Conservation (phyloP, 2,113 vertebrate genomes). For the Mus musculus region DNA sequence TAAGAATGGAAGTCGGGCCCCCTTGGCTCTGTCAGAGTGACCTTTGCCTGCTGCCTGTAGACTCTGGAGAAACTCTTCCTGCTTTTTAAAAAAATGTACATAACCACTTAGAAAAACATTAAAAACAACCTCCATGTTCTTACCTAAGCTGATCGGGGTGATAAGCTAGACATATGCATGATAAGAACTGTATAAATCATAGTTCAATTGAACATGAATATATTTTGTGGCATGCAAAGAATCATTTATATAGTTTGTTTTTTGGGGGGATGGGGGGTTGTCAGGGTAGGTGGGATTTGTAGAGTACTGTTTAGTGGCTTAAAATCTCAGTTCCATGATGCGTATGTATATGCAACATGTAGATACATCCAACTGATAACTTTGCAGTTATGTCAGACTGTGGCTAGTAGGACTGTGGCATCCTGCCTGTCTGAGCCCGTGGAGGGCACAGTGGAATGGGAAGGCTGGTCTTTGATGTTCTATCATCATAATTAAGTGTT, state of each 20-base stretch:
- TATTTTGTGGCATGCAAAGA: background rate
- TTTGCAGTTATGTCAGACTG: background rate
- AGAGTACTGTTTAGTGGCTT: background rate
- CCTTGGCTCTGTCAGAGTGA: background rate
- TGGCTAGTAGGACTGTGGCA: background rate
- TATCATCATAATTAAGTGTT: background rate
- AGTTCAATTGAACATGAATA: background rate
- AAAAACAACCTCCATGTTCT: background rate
- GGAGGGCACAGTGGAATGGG: rapidly evolving
- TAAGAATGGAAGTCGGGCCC: background rate
- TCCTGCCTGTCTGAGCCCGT: rapidly evolving
- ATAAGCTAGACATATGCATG: background rate
- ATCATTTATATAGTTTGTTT: background rate
- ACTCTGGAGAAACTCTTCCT: background rate
- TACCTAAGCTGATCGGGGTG: background rate
- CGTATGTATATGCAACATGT: rapidly evolving
- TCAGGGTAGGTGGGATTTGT: background rate
- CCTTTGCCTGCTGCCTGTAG: background rate
- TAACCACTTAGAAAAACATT: constrained; percentile 6
- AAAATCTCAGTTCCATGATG: background rate
- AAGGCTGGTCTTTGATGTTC: rapidly evolving
- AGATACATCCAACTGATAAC: background rate
- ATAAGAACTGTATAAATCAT: background rate
- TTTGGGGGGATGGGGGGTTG: no score
- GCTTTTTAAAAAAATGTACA: background rate